These are phyloP conservation scores for Fragum whitleyi DNA, from an alignment of 2,888 invertebrate genomes.

Conservation along the genomic window DNA sequence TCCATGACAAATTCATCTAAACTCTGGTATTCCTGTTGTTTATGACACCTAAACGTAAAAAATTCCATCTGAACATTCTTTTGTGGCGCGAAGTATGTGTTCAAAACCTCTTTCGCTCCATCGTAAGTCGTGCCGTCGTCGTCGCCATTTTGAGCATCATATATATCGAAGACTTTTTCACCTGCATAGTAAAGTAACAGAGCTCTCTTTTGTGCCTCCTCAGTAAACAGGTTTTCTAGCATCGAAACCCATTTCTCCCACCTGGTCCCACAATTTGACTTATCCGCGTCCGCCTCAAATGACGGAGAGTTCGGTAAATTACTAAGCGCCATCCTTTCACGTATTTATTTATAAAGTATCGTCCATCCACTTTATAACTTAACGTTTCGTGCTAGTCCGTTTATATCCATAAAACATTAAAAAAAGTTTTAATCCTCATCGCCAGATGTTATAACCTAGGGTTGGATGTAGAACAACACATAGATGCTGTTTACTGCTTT, in stretches of 20 bases:
- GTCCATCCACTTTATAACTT: conserved; percentile 18
- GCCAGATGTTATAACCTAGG: too few species aligned
- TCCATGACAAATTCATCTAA: conserved; percentile 65
- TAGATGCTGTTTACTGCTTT: too few species aligned
- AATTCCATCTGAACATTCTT: conserved; percentile 64
- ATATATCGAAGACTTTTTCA: conserved; percentile 59
- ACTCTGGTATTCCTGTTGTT: conserved; percentile 53
- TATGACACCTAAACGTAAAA: conserved; percentile 53
- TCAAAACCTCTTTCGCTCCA: conserved; percentile 41
- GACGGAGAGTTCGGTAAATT: conserved; percentile 41
- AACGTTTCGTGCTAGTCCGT: not conserved
- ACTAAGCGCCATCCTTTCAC: conserved; percentile 5
- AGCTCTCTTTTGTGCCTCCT: conserved; percentile 49
- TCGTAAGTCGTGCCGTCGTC: conserved; percentile 33
- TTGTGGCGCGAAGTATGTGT: conserved; percentile 55
- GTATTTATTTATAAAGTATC: not conserved
- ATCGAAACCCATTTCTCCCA: conserved; percentile 51
- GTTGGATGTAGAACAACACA: too few species aligned
- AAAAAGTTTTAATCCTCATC: conserved; percentile 34
- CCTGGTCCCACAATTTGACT: conserved; percentile 41
- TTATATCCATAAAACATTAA: too few species aligned
- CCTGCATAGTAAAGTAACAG: conserved; percentile 59
- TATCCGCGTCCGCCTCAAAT: conserved; percentile 47
- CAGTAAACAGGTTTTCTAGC: conserved; percentile 43
- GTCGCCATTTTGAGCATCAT: conserved; percentile 44